Evolutionary conservation across 2,888 invertebrate species (phyloP).

Genomic region (Sarcophaga subvicina): DNA sequence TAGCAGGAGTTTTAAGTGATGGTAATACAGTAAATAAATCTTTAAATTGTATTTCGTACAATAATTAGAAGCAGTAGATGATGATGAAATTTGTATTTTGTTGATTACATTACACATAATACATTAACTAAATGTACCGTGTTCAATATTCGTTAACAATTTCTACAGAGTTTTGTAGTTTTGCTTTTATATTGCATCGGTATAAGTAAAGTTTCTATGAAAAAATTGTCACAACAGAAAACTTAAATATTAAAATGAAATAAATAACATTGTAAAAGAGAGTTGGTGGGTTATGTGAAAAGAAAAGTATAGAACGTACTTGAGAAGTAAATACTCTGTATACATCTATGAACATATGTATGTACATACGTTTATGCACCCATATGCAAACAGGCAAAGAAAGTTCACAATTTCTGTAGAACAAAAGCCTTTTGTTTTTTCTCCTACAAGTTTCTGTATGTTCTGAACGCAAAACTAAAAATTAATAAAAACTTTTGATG

Average conservation of each 20-base stretch:
- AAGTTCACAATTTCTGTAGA: conserved; percentile 14
- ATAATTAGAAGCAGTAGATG: not conserved
- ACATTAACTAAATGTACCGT: not conserved
- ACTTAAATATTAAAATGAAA: conserved; percentile 50
- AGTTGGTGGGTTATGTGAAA: no score
- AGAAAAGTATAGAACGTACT: no score
- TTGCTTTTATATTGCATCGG: conserved; percentile 17
- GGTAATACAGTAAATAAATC: not conserved
- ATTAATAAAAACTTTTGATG: conserved; percentile 7
- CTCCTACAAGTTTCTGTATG: no score
- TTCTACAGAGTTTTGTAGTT: not conserved
- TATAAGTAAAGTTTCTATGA: conserved; percentile 15
- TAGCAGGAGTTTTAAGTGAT: not conserved
- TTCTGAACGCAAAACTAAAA: not conserved
- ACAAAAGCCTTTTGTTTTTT: conserved; percentile 7
- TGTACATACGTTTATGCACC: not conserved
- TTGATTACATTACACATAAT: not conserved
- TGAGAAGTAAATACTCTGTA: no score
- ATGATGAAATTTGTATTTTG: not conserved
- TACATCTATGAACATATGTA: no score
- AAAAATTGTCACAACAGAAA: conserved; percentile 48
- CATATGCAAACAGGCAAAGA: not conserved
- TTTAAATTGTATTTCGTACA: not conserved
- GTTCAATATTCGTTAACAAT: not conserved
- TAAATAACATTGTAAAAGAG: conserved; percentile 19